phyloP scores from a whole-genome alignment of 2,113 vertebrate species.

The Mohoua ochrocephala region DNA sequence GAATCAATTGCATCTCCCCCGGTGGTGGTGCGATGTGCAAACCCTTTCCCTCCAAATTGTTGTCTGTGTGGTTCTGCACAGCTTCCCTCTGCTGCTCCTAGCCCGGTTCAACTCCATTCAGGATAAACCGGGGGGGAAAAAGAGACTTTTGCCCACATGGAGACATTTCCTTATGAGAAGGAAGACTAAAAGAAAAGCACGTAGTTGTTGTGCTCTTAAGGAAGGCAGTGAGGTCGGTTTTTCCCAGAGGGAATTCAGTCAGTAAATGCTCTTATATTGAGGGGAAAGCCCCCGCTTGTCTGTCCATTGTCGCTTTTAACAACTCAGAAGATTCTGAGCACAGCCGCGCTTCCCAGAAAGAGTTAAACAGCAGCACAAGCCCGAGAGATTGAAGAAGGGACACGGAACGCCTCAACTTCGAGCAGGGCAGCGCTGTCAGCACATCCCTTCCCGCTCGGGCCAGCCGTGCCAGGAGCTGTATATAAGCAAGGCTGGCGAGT shows the following conservation, averaged over 20 bases:
- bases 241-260: background rate
- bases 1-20: background rate
- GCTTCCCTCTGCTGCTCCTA: background rate
- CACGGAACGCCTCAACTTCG: background rate
- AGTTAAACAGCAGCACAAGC: background rate
- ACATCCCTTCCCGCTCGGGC: background rate
- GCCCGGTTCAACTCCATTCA: background rate
- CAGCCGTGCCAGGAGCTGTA: background rate
- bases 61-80: rapidly evolving
- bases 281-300: background rate
- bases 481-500: background rate
- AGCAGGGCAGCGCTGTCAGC: background rate
- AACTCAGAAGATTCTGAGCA: rapidly evolving
- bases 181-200: background rate
- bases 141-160: background rate
- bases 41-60: background rate
- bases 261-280: background rate
- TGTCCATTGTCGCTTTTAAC: background rate
- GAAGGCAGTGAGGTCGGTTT: rapidly evolving
- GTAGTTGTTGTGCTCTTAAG: background rate
- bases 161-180: background rate
- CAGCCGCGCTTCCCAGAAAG: background rate
- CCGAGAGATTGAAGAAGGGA: rapidly evolving
- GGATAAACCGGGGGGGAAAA: background rate
- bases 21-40: background rate